A percentile compares a stretch with the other conserved stretches of the same genome.
Conservation (phyloP, 1,140 invertebrate species). For the Ylistrum balloti region DNA sequence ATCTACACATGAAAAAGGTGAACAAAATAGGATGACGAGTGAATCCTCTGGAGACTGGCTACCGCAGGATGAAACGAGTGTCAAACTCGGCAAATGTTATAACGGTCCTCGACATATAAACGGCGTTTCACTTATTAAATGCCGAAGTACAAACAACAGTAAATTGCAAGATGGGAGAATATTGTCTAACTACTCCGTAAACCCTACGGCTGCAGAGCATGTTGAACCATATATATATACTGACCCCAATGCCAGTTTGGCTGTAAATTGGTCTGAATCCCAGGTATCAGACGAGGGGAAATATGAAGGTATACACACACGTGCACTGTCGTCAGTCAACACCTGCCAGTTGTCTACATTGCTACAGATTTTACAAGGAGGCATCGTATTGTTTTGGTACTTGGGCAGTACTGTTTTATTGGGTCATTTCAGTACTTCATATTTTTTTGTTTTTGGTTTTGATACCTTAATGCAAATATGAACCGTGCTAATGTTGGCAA, state of each 20-base stretch:
- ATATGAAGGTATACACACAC: not conserved
- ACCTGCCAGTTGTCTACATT: too few species aligned
- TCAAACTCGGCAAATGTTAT: not conserved
- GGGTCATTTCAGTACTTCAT: too few species aligned
- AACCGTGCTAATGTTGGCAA: too few species aligned
- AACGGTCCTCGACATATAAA: not conserved
- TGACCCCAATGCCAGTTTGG: not conserved
- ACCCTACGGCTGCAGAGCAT: not conserved
- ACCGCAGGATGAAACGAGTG: not conserved
- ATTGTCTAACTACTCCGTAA: not conserved
- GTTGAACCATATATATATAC: not conserved
- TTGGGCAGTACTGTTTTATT: too few species aligned
- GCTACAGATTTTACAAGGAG: too few species aligned
- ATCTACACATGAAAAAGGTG: not conserved
- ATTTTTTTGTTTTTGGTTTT: too few species aligned
- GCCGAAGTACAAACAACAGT: not conserved
- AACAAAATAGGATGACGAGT: conserved; percentile 7
- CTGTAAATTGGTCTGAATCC: conserved; percentile 19
- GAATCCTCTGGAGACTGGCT: not conserved
- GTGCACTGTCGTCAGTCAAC: too few species aligned
- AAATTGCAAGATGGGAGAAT: not conserved
- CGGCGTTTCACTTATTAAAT: not conserved
- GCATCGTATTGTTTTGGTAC: too few species aligned
- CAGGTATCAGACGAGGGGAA: not conserved
- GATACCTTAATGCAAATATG: too few species aligned